Evolutionary conservation across 2,113 vertebrate genomes (phyloP), one percentile per base, ranked within the genome.

Genomic region (Aegithalos caudatus): DNA sequence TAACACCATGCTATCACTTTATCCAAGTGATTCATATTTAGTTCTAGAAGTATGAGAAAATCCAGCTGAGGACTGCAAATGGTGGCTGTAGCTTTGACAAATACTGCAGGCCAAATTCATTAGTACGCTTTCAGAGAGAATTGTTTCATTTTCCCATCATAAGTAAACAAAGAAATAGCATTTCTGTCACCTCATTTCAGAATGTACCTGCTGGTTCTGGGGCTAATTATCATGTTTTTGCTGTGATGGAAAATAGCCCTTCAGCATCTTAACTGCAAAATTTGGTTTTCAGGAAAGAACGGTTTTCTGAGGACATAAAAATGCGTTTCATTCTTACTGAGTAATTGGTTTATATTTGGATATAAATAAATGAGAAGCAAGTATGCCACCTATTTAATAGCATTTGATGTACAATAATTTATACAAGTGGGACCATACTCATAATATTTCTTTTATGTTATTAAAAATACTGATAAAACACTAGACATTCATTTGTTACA

Each of bases 401-500:
- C 51, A 81, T 93, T 94, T 92, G 89, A 90, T 84, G 65, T 40
- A 86, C 47, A 88, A 81, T 88, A 18, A 86, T 93, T 84, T 92
- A 81, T 82, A 86, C 67, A 71, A 71, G 56, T 44, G 48, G 64
- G 67, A 31, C n/a, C 40, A 86, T 57, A n/a, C 24, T 66, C 40
- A 37, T 45, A 76, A 92, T 48, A 35, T 54, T 70, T 80, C 29
- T 82, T 86, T 82, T 70, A 61, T 76, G 47, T 73, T 94, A 86
- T 84, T 94, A 80, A 93, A 94, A 96, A 90, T 96, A 95, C 87
- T 78, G 92, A 96, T 88, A 95, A 93, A 96, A 71, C 69, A 69
- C 56, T 78, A 86, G 88, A 53, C 62, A 56, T 83, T 88, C 76
- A 92, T 96, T 96, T 88, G 80, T 90, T 90, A 88, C 40, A 86